Percentiles rank a stretch among this genome's conserved stretches.
These are phyloP conservation scores for Paramisgurnus dabryanus DNA, from an alignment of 2,113 vertebrate species.

Conservation along the genomic window DNA sequence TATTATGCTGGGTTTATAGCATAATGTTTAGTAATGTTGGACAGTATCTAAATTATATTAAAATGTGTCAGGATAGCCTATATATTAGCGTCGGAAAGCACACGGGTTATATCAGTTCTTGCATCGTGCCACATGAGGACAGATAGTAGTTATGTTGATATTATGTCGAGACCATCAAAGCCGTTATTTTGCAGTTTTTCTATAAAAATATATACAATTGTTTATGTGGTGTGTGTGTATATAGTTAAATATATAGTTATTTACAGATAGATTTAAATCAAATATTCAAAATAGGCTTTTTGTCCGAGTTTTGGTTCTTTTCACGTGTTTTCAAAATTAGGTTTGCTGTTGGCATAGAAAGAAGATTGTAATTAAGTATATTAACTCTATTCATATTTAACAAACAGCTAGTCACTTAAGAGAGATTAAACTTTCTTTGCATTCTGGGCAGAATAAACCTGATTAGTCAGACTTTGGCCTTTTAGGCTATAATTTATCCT, in stretches of 20 bases:
- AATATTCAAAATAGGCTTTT: neutral
- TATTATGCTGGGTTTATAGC: neutral
- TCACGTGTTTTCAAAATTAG: neutral
- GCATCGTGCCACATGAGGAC: neutral
- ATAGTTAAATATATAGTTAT: neutral
- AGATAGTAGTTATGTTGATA: slow-evolving; percentile 7
- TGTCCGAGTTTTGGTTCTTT: neutral
- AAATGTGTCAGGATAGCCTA: neutral
- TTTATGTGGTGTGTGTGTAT: too few species aligned
- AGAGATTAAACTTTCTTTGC: neutral
- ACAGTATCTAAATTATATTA: neutral
- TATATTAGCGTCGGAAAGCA: neutral
- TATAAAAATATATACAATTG: neutral
- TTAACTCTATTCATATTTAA: neutral
- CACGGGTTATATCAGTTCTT: neutral
- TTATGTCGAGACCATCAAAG: neutral
- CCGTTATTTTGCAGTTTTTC: neutral
- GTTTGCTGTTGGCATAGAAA: neutral
- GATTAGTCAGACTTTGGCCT: neutral
- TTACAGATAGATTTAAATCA: neutral
- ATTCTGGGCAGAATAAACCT: slow-evolving; percentile 15
- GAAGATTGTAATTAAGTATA: neutral
- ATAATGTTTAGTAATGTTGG: neutral
- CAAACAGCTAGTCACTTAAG: neutral
- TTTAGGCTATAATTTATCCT: neutral